A percentile compares a stretch with the other conserved stretches of the same genome.
phyloP scores from a whole-genome alignment of 2,113 vertebrate genomes.

The Madoqua kirkii region DNA sequence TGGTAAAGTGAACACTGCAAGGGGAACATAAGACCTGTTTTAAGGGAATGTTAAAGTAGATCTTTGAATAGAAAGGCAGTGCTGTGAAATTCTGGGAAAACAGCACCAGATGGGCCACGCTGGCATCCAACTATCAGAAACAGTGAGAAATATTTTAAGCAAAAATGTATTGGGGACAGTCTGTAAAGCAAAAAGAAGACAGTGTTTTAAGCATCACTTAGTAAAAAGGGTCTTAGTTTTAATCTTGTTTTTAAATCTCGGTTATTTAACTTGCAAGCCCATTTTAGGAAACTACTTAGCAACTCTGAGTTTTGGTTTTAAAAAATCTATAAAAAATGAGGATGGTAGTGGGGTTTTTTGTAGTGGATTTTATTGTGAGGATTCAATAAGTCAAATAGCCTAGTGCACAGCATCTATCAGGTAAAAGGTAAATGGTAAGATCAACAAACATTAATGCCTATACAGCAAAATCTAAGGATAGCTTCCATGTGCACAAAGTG shows the following conservation, averaged over 20 bases:
- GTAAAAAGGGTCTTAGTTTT: not conserved
- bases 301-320: not conserved
- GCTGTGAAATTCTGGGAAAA: conserved; percentile 45
- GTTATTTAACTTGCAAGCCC: not conserved
- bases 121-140: conserved; percentile 39
- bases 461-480: not conserved
- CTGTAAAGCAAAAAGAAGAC: not conserved
- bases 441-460: not conserved
- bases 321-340: not conserved
- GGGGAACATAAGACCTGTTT: not conserved
- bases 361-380: not conserved
- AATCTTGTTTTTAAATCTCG: not conserved
- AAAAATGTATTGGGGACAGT: not conserved
- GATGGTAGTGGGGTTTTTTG: not conserved
- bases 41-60: not conserved
- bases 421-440: not conserved
- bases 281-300: not conserved
- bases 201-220: not conserved
- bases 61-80: conserved; percentile 12
- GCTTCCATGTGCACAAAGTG: not conserved
- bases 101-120: conserved; percentile 49
- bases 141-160: conserved; percentile 51
- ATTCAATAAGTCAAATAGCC: not conserved
- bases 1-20: not conserved
- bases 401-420: not conserved